These are phyloP conservation scores for Tadarida brasiliensis DNA, from an alignment of 2,797 vertebrate species.

Conservation along the genomic window DNA sequence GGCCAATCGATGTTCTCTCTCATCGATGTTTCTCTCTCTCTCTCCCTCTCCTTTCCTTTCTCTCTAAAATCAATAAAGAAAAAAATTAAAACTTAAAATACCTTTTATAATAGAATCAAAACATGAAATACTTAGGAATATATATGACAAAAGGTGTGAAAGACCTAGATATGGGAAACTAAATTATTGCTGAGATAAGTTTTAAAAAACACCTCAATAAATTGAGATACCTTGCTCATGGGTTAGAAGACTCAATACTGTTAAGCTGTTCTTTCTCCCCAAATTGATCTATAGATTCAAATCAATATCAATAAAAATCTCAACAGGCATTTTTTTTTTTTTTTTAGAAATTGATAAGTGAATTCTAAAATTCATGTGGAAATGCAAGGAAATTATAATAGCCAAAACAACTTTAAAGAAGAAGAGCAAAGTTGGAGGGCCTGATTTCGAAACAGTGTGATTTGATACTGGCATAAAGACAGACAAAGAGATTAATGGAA, in stretches of 20 bases:
- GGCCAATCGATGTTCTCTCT: too few relatives aligned
- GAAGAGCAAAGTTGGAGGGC: not conserved
- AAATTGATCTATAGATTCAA: conserved; percentile 24
- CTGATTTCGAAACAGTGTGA: not conserved
- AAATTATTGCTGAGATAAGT: not conserved
- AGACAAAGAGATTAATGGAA: not conserved
- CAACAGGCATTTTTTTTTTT: not conserved
- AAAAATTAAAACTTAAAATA: not conserved
- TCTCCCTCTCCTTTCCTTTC: too few relatives aligned
- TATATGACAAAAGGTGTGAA: not conserved
- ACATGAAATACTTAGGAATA: conserved; percentile 28
- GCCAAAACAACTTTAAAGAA: conserved; percentile 29
- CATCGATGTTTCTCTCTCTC: too few relatives aligned
- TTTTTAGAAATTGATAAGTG: conserved; percentile 7
- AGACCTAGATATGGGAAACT: not conserved
- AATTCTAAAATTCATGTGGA: conserved; percentile 8
- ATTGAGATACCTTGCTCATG: not conserved
- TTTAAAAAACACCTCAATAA: not conserved
- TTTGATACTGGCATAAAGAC: not conserved
- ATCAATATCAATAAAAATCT: conserved; percentile 6
- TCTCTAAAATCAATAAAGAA: too few relatives aligned
- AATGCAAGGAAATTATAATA: not conserved
- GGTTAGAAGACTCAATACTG: not conserved
- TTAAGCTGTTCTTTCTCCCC: conserved; percentile 11
- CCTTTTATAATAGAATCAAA: not conserved